A percentile compares a stretch with the other conserved stretches of the same genome.
These are phyloP conservation scores for Zaprionus camerounensis DNA, from an alignment of 1,140 invertebrate genomes.

Conservation along the genomic window DNA sequence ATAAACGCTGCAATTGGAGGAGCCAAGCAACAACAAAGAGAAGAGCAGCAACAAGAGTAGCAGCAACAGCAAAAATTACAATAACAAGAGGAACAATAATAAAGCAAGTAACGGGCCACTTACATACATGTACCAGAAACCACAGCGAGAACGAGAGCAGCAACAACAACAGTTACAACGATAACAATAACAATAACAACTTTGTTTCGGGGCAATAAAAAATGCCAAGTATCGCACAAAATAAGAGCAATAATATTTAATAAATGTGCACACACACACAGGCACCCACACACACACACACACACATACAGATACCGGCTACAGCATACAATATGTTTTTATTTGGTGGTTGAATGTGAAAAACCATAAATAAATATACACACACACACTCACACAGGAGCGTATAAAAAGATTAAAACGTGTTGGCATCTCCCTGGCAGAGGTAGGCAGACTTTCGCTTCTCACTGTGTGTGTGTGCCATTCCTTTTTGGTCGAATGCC, in stretches of 20 bases:
- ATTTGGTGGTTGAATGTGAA: conserved; percentile 73
- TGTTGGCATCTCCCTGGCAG: conserved; percentile 56
- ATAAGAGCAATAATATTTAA: conserved; percentile 82
- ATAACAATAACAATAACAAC: conserved; percentile 36
- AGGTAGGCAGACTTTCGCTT: conserved; percentile 57
- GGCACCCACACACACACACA: conserved; percentile 6
- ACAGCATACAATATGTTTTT: conserved; percentile 42
- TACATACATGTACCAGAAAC: conserved; percentile 34
- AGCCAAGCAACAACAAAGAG: conserved; percentile 16
- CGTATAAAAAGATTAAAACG: conserved; percentile 60
- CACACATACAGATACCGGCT: conserved; percentile 7
- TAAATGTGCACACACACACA: conserved; percentile 65
- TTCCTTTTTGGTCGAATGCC: conserved; percentile 77
- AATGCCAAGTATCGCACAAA: conserved; percentile 72
- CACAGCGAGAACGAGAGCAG: conserved; percentile 5
- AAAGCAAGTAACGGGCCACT: conserved; percentile 28
- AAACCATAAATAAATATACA: conserved; percentile 74
- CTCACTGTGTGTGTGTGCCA: conserved; percentile 22
- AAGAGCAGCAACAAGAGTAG: conserved; percentile 13
- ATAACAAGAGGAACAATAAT: conserved; percentile 20
- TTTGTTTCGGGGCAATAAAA: conserved; percentile 63
- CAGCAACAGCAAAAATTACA: conserved; percentile 16
- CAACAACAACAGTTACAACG: conserved; percentile 8
- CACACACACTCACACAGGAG: conserved; percentile 41
- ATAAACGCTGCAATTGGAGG: conserved; percentile 57